phyloP scores from a whole-genome alignment of 2,888 invertebrate species.

The Chirona hameri region DNA sequence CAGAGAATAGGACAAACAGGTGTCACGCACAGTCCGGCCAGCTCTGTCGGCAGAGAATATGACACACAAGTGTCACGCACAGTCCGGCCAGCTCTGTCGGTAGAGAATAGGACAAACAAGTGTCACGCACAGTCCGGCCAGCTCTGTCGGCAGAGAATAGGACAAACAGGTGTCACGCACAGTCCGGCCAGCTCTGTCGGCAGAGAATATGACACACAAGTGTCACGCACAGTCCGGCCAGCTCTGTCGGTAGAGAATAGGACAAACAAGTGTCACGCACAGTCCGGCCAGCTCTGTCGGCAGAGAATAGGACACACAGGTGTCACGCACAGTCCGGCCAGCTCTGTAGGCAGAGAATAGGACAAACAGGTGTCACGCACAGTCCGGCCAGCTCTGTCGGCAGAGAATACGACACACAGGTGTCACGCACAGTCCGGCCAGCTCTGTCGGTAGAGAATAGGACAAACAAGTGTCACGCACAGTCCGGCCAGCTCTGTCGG shows the following conservation, averaged over 20 bases:
- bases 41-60: background rate
- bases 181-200: background rate
- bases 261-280: too few species aligned
- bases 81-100: background rate
- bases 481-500: background rate
- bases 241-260: background rate
- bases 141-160: background rate
- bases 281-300: background rate
- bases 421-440: conserved; percentile 2
- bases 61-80: too few species aligned
- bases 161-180: too few species aligned
- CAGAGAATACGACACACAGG: too few species aligned
- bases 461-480: too few species aligned
- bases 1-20: too few species aligned
- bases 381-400: background rate
- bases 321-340: conserved; percentile 2
- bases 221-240: conserved; percentile 2
- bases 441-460: background rate
- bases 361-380: too few species aligned
- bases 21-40: conserved; percentile 4
- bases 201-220: too few species aligned
- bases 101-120: too few species aligned
- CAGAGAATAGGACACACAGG: too few species aligned
- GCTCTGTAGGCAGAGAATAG: background rate
- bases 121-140: conserved; percentile 4